Evolutionary conservation across 2,888 invertebrate species (phyloP), one percentile per base, ranked within the genome.

Genomic region (Nemotelus pantherinus): DNA sequence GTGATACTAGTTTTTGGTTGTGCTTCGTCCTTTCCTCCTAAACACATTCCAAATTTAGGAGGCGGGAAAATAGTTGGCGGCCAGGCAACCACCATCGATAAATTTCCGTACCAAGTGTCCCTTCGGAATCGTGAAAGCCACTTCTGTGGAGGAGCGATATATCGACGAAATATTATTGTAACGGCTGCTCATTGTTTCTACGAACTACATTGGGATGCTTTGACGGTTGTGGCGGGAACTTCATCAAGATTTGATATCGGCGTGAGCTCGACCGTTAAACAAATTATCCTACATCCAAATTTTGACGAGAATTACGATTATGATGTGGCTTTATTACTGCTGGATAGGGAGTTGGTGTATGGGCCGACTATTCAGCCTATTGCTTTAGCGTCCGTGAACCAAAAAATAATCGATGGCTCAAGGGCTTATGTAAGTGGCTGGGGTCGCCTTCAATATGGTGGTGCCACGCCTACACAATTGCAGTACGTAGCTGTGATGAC

Each of bases 301-400:
- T 79, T 48, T 6, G 41, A 41, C 48, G 65, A 39, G 57, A 74
- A 25, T 6, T 45, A 25, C 48, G 74, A 74, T n/a, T 45, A 74
- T 58, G 85, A 85, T 44, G 81, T 85, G 63, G 85, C 83, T 0
- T 48, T 86, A 0, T 80, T 92, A 3, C 88, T 89, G 84, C 84
- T 92, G 7, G 82, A 88, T 0, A 85, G 83, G 1, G 86, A 89
- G 0, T 83, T 92, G 39, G 82, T 84, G 50, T 89, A 88, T 43
- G 85, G 80, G 43, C 83, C 86, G 0, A 82, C 81, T 0, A 85
- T 89, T 0, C 84, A 85, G 7, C 82, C 87, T 0, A 87, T 91
- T 10, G 78, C 83, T 3, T 82, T 90, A 83, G 82, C 86, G 25
- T 81, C 82, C 0, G 64, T 78, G 2, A 84, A 82, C 58, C 25